Conservation (phyloP, 2,888 invertebrate genomes). For the Dolichopus griseipennis region DNA sequence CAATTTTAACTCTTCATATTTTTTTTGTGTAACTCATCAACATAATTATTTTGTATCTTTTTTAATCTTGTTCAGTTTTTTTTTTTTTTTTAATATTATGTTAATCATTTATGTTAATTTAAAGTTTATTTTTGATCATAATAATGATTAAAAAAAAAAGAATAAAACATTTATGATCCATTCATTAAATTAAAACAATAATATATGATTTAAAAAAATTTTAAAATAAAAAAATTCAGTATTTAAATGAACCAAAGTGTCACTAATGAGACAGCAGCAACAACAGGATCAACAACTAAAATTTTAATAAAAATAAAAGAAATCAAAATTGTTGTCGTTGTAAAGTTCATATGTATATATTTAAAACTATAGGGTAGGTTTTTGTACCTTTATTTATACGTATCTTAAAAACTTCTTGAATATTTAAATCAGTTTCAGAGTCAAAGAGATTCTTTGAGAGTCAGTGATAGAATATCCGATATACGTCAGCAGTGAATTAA, state of each 20-base stretch:
- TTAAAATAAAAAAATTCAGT: background rate
- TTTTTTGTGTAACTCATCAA: background rate
- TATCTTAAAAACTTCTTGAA: no score
- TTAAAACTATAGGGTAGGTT: no score
- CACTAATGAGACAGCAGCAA: background rate
- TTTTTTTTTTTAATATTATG: background rate
- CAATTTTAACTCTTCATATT: no score
- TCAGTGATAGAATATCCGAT: no score
- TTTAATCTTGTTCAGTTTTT: background rate
- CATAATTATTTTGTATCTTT: background rate
- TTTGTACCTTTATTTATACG: no score
- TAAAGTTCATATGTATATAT: no score
- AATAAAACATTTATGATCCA: background rate
- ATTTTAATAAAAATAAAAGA: background rate
- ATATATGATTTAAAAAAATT: no score
- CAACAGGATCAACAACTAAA: background rate
- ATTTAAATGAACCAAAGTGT: background rate
- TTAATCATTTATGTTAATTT: slow-evolving; percentile 6
- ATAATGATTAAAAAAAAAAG: background rate
- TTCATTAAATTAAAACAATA: background rate
- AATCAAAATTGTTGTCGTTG: no score
- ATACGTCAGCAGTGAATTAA: no score
- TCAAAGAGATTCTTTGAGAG: no score
- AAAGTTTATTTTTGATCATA: background rate
- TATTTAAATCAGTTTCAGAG: no score